Evolutionary conservation across 2,888 invertebrate genomes (phyloP).

Genomic region (Pseudanteris insignis): DNA sequence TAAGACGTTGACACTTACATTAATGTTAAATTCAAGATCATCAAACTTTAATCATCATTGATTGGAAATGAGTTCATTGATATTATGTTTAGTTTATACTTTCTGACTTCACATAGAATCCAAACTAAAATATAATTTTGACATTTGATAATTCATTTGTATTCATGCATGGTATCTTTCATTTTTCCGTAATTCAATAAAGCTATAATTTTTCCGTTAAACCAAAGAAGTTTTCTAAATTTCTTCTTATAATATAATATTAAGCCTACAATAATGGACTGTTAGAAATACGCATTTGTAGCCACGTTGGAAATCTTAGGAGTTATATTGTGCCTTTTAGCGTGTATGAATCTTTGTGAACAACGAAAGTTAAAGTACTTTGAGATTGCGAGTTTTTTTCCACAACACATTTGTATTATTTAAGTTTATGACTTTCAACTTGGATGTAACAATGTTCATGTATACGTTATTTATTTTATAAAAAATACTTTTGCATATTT

Average conservation of each 20-base stretch:
- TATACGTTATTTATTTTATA: constrained; percentile 64
- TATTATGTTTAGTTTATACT: too few relatives aligned
- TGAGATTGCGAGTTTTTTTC: constrained; percentile 58
- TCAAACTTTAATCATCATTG: too few relatives aligned
- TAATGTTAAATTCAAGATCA: too few relatives aligned
- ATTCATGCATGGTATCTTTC: too few relatives aligned
- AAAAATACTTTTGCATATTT: constrained; percentile 61
- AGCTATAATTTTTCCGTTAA: too few relatives aligned
- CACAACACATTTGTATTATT: constrained; percentile 53
- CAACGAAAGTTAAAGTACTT: constrained; percentile 59
- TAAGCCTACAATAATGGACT: too few relatives aligned
- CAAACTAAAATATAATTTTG: too few relatives aligned
- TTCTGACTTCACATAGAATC: too few relatives aligned
- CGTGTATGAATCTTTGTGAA: constrained; percentile 59
- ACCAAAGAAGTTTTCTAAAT: neutral
- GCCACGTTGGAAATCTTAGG: constrained; percentile 65
- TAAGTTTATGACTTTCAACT: constrained; percentile 58
- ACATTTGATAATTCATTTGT: too few relatives aligned
- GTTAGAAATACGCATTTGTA: constrained; percentile 52
- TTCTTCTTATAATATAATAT: neutral
- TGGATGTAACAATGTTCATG: constrained; percentile 59
- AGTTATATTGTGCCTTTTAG: constrained; percentile 66
- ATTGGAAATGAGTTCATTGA: too few relatives aligned
- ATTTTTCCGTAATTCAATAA: too few relatives aligned
- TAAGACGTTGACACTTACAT: too few relatives aligned